Conservation (phyloP, 2,113 vertebrate species). For the Oreochromis aureus region DNA sequence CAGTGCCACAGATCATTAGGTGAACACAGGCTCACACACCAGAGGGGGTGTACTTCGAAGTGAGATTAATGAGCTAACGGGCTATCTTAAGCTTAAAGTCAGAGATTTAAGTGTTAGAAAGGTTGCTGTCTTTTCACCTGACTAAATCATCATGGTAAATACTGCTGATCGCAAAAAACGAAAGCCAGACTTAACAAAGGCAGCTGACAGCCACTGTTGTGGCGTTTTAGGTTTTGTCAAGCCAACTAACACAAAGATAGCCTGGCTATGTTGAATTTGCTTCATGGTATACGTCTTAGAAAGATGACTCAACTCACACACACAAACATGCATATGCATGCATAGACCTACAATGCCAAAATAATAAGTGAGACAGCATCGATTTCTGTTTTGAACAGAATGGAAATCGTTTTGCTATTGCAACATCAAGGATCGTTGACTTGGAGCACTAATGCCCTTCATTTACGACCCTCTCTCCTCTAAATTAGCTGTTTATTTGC, state of each 20-base stretch:
- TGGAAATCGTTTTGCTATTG: neutral
- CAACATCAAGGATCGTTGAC: neutral
- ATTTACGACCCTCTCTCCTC: neutral
- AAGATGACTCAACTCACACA: neutral
- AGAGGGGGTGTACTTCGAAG: neutral
- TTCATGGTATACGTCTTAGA: neutral
- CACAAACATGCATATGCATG: neutral
- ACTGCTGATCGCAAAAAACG: neutral
- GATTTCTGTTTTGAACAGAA: neutral
- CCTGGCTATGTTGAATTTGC: neutral
- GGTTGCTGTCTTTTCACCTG: neutral
- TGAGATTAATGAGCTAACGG: neutral
- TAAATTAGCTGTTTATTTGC: slow-evolving; percentile 46
- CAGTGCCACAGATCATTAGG: neutral
- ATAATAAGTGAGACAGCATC: neutral
- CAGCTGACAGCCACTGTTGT: neutral
- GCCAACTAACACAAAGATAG: neutral
- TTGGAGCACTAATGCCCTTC: slow-evolving; percentile 10
- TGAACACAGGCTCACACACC: neutral
- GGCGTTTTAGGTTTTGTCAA: neutral
- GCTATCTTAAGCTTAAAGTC: neutral
- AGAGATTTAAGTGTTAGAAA: neutral
- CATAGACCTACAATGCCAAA: slow-evolving; percentile 14
- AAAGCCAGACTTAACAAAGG: neutral
- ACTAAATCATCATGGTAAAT: neutral